Evolutionary conservation across 2,797 vertebrate species (phyloP).

Genomic region (Cyclopterus lumpus): DNA sequence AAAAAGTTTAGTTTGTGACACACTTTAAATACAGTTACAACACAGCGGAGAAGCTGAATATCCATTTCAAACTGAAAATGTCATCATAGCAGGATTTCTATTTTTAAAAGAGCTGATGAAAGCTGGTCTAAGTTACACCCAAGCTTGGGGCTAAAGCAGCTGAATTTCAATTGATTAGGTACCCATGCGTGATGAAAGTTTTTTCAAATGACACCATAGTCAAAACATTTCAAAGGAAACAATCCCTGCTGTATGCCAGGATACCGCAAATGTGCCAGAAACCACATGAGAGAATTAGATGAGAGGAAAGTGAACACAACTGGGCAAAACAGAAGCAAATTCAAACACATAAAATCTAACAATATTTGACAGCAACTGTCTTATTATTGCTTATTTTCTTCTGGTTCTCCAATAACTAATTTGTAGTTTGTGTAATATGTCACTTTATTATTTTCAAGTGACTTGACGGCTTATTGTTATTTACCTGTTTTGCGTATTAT

Average conservation of each 20-base stretch:
- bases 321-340: slow-evolving; percentile 57
- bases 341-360: slow-evolving; percentile 62
- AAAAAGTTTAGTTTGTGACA: slow-evolving; percentile 39
- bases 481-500: slow-evolving; percentile 38
- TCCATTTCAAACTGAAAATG: slow-evolving; percentile 67
- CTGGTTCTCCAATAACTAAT: slow-evolving; percentile 60
- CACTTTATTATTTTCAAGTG: slow-evolving; percentile 61
- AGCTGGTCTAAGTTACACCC: slow-evolving; percentile 72
- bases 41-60: slow-evolving; percentile 46
- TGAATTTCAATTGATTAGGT: slow-evolving; percentile 80
- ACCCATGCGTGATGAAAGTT: slow-evolving; percentile 77
- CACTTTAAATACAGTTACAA: slow-evolving; percentile 38
- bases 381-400: slow-evolving; percentile 61
- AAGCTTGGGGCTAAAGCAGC: slow-evolving; percentile 65
- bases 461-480: slow-evolving; percentile 49
- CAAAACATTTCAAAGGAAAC: slow-evolving; percentile 77
- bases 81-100: slow-evolving; percentile 64
- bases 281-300: slow-evolving; percentile 72
- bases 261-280: slow-evolving; percentile 73
- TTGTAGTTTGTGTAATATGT: slow-evolving; percentile 66
- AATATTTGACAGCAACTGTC: slow-evolving; percentile 70
- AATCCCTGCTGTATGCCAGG: slow-evolving; percentile 66
- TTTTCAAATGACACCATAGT: slow-evolving; percentile 76
- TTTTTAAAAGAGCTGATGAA: slow-evolving; percentile 77
- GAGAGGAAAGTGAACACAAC: slow-evolving; percentile 63